These are phyloP conservation scores for Pangasius mekongensis DNA, from an alignment of 2,797 vertebrate species.

Conservation along the genomic window DNA sequence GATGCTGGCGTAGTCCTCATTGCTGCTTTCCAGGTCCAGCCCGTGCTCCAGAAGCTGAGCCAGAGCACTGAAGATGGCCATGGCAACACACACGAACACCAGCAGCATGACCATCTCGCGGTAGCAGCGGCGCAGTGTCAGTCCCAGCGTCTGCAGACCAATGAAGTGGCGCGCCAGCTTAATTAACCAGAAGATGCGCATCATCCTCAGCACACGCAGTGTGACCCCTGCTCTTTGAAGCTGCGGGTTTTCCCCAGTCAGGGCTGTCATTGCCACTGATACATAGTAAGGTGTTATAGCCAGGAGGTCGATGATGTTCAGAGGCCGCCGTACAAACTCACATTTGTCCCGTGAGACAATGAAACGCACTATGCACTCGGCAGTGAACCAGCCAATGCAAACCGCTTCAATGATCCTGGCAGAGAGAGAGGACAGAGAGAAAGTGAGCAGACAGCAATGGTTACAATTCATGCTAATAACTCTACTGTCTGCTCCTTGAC, in stretches of 20 bases:
- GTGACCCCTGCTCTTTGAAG: constrained; percentile 94
- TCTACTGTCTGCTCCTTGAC: neutral
- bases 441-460: constrained; percentile 35
- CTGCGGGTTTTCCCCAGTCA: constrained; percentile 91
- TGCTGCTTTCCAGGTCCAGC: constrained; percentile 89
- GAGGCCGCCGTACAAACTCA: constrained; percentile 92
- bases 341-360: constrained; percentile 96
- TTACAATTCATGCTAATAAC: constrained; percentile 10
- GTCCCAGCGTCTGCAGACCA: constrained; percentile 95
- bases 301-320: constrained; percentile 96
- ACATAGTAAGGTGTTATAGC: constrained; percentile 98
- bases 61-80: constrained; percentile 99
- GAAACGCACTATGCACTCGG: constrained; percentile 96
- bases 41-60: constrained; percentile 97
- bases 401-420: constrained; percentile 96
- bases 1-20: constrained; percentile 95
- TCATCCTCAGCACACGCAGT: constrained; percentile 94
- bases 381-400: constrained; percentile 99
- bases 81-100: constrained; percentile 96
- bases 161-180: constrained; percentile 98
- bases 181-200: constrained; percentile 99
- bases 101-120: constrained; percentile 98
- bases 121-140: constrained; percentile 96
- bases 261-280: constrained; percentile 85
- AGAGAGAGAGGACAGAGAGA: constrained; percentile 31